Percentiles rank a stretch among this genome's conserved stretches.
phyloP scores from a whole-genome alignment of 1,140 invertebrate species.

The Monomorium pharaonis region DNA sequence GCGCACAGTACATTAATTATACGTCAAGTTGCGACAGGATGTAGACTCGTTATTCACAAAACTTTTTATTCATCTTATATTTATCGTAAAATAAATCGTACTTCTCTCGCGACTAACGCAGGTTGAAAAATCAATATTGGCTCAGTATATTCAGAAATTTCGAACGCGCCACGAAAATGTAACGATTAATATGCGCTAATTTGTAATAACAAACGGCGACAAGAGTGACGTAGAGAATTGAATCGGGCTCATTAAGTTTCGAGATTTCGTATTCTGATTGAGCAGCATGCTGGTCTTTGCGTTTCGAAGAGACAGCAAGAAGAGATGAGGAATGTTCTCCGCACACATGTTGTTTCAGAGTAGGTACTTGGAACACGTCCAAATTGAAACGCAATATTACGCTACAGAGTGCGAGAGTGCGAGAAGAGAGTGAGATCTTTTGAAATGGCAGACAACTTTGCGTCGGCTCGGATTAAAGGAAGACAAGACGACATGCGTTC shows the following conservation, averaged over 20 bases:
- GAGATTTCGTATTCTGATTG: background rate
- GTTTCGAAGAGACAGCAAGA: constrained; percentile 18
- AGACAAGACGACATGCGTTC: background rate
- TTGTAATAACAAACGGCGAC: background rate
- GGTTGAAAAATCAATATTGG: background rate
- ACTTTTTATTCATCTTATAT: background rate
- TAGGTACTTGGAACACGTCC: constrained; percentile 71
- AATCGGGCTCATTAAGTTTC: background rate
- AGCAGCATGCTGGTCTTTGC: background rate
- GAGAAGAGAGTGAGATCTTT: constrained; percentile 1
- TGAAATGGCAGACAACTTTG: constrained; percentile 50
- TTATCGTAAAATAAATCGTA: background rate
- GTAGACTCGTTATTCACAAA: background rate
- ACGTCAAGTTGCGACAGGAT: background rate
- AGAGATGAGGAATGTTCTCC: constrained; percentile 35
- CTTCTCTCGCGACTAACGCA: background rate
- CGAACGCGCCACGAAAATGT: background rate
- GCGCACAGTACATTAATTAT: constrained; percentile 8
- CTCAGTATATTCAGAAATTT: background rate
- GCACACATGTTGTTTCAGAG: constrained; percentile 43
- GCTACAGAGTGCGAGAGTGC: constrained; percentile 54
- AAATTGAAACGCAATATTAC: constrained; percentile 72
- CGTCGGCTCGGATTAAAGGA: constrained; percentile 14
- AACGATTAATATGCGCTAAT: background rate
- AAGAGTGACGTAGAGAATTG: background rate